Percentiles rank a stretch among this genome's conserved stretches.
phyloP scores from a whole-genome alignment of 2,888 invertebrate genomes.

The Polydrusus cervinus region DNA sequence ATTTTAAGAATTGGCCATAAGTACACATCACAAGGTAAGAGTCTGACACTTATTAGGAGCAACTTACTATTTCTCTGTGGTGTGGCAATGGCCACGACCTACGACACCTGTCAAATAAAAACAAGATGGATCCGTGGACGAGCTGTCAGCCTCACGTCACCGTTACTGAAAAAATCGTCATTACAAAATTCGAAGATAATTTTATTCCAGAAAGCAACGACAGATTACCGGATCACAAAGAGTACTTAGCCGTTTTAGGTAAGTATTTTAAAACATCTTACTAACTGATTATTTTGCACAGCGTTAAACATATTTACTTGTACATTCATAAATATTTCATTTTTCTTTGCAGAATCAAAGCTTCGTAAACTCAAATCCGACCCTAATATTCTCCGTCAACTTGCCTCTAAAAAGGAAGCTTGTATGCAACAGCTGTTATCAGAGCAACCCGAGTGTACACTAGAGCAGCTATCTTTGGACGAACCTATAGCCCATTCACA shows the following conservation, averaged over 20 bases:
- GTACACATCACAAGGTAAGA: no score
- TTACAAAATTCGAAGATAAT: slow-evolving; percentile 67
- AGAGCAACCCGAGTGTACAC: slow-evolving; percentile 50
- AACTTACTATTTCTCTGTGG: neutral
- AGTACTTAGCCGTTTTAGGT: slow-evolving; percentile 66
- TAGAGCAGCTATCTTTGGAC: slow-evolving; percentile 68
- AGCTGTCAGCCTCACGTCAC: slow-evolving; percentile 58
- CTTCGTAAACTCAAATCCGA: slow-evolving; percentile 72
- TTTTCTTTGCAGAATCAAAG: slow-evolving; percentile 70
- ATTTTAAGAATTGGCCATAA: neutral
- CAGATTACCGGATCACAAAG: slow-evolving; percentile 65
- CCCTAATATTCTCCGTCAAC: slow-evolving; percentile 71
- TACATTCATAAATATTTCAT: neutral
- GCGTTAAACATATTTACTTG: neutral
- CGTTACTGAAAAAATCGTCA: slow-evolving; percentile 51
- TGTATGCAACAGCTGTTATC: slow-evolving; percentile 72
- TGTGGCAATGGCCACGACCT: no score
- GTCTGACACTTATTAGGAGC: no score
- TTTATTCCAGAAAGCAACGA: slow-evolving; percentile 60
- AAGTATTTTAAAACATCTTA: slow-evolving; percentile 39
- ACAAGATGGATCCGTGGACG: slow-evolving; percentile 63
- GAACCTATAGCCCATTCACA: slow-evolving; percentile 69
- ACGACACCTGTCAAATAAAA: slow-evolving; percentile 1
- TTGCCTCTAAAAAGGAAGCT: slow-evolving; percentile 72
- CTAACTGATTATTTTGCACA: no score